Evolutionary conservation across 2,113 vertebrate species (phyloP).

Genomic region (Eidolon helvum): DNA sequence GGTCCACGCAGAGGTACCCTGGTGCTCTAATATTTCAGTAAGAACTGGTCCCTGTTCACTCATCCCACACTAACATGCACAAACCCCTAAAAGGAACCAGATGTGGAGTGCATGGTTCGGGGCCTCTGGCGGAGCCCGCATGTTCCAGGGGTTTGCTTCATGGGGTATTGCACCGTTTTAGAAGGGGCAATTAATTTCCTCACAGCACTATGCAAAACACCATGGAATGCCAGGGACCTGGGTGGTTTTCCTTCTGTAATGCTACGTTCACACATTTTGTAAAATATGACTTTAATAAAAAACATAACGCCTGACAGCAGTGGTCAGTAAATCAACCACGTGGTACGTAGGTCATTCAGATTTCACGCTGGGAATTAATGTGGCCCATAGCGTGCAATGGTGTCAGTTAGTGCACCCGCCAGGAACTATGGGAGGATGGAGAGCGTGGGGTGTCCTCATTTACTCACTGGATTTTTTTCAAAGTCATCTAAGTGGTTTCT

Average conservation of each 20-base stretch:
- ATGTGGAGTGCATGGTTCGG: slow-evolving; percentile 61
- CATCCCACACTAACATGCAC: slow-evolving; percentile 16
- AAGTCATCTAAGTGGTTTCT: neutral
- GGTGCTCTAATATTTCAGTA: slow-evolving; percentile 70
- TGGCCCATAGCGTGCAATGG: slow-evolving; percentile 43
- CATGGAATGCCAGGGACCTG: neutral
- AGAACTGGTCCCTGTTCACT: slow-evolving; percentile 38
- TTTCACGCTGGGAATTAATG: neutral
- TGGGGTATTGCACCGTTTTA: slow-evolving; percentile 33
- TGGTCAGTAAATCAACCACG: slow-evolving; percentile 69
- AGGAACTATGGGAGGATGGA: neutral
- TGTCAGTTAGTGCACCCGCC: fast-evolving
- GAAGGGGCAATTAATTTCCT: slow-evolving; percentile 71
- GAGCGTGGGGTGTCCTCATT: neutral
- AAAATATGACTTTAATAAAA: slow-evolving; percentile 87
- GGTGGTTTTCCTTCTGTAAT: slow-evolving; percentile 53
- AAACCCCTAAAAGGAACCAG: slow-evolving; percentile 79
- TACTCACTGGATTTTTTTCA: neutral
- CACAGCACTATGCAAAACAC: slow-evolving; percentile 64
- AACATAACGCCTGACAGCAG: slow-evolving; percentile 73
- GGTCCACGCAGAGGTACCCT: slow-evolving; percentile 56
- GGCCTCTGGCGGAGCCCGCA: neutral
- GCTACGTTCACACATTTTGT: slow-evolving; percentile 70
- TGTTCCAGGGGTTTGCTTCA: slow-evolving; percentile 55
- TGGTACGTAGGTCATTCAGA: slow-evolving; percentile 41